These are phyloP conservation scores for Carlito syrichta DNA, from an alignment of 2,113 vertebrate species.

Conservation along the genomic window DNA sequence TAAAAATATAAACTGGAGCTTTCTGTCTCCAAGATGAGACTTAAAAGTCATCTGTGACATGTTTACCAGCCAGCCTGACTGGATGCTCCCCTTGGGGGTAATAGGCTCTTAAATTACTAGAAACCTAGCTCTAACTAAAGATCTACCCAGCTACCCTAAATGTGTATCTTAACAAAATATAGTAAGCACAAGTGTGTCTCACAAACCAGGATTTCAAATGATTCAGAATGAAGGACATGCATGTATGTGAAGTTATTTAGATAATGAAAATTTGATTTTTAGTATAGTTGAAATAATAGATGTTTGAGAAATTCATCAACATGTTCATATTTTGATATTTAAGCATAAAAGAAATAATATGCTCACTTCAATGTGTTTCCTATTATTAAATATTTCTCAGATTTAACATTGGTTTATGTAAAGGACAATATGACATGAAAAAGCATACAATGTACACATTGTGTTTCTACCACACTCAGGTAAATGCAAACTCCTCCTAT, in stretches of 20 bases:
- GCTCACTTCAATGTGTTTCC: background rate
- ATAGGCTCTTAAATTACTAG: background rate
- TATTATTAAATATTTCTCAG: background rate
- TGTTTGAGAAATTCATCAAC: background rate
- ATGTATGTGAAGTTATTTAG: background rate
- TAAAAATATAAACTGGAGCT: conserved; percentile 47
- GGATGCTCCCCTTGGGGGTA: background rate
- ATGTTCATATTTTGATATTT: background rate
- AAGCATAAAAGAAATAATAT: background rate
- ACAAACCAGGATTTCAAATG: background rate
- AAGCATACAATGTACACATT: background rate
- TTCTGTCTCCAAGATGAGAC: conserved; percentile 41
- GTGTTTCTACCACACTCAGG: background rate
- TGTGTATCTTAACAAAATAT: background rate
- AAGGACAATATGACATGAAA: background rate
- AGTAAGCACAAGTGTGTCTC: background rate
- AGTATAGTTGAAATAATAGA: background rate
- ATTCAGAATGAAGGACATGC: background rate
- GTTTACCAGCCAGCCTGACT: background rate
- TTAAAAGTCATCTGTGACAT: background rate
- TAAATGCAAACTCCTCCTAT: background rate
- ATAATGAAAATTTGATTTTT: background rate
- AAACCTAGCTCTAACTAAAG: background rate
- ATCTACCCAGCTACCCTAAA: background rate
- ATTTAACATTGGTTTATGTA: background rate